These are phyloP conservation scores for Drosophila sp. DNA, from an alignment of 1,140 invertebrate species.

Conservation along the genomic window DNA sequence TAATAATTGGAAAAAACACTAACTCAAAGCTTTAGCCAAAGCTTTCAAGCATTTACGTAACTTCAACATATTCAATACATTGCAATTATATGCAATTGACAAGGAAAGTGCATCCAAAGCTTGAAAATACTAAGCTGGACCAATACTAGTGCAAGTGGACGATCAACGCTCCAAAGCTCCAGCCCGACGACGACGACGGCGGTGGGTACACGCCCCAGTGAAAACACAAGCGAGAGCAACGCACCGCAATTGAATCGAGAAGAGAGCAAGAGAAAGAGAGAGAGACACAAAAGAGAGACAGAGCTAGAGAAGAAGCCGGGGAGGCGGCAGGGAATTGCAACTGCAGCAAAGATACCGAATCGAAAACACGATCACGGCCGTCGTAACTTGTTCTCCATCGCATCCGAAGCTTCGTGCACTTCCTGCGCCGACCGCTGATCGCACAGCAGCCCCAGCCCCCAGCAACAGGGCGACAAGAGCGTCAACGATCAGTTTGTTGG, in stretches of 20 bases:
- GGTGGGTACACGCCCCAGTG: constrained; percentile 54
- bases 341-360: constrained; percentile 36
- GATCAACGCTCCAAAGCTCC: constrained; percentile 61
- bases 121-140: constrained; percentile 46
- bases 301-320: not conserved
- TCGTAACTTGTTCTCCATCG: constrained; percentile 72
- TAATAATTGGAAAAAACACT: constrained; percentile 26
- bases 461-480: constrained; percentile 52
- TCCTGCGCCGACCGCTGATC: constrained; percentile 50
- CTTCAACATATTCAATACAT: constrained; percentile 37
- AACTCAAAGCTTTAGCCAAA: constrained; percentile 45
- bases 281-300: not conserved
- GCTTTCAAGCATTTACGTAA: constrained; percentile 55
- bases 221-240: constrained; percentile 26
- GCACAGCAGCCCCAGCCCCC: constrained; percentile 44
- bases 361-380: constrained; percentile 28
- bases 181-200: constrained; percentile 16
- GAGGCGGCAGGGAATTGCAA: constrained; percentile 37
- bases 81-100: constrained; percentile 44
- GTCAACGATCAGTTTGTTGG: constrained; percentile 66
- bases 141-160: constrained; percentile 28
- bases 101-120: constrained; percentile 45
- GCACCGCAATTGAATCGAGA: constrained; percentile 25
- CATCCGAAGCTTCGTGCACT: constrained; percentile 66
- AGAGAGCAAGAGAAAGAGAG: constrained; percentile 23